Percentiles rank a stretch among this genome's conserved stretches.
These are phyloP conservation scores for Tenualosa thibaudeaui DNA, from an alignment of 2,797 vertebrate genomes.

Conservation along the genomic window DNA sequence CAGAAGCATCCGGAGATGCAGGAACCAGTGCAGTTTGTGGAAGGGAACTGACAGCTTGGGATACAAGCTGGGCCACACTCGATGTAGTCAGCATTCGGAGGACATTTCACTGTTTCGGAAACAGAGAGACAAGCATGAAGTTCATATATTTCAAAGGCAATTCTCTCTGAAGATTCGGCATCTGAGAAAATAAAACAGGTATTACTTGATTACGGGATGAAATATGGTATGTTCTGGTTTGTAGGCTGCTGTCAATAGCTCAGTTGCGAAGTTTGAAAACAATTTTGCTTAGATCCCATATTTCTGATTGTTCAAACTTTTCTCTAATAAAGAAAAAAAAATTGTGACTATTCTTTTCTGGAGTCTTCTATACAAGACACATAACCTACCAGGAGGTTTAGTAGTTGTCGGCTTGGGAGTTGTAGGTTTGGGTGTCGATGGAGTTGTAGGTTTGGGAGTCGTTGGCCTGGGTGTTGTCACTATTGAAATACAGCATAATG, in stretches of 20 bases:
- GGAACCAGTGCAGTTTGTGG: slow-evolving; percentile 67
- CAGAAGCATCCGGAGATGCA: slow-evolving; percentile 78
- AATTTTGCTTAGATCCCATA: not conserved
- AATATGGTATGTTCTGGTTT: no score
- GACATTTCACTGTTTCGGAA: slow-evolving; percentile 62
- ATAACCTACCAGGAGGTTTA: slow-evolving; percentile 40
- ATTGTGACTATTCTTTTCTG: no score
- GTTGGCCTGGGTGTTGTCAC: slow-evolving; percentile 30
- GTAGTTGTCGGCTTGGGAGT: slow-evolving; percentile 31
- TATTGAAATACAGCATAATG: slow-evolving; percentile 15
- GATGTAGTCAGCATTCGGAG: slow-evolving; percentile 70
- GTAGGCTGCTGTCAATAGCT: no score
- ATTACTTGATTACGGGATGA: no score
- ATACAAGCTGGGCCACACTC: slow-evolving; percentile 75
- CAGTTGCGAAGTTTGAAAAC: not conserved
- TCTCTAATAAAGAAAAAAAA: no score
- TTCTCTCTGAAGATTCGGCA: no score
- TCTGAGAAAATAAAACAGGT: no score
- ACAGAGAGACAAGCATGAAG: not conserved
- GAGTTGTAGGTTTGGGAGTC: slow-evolving; percentile 38
- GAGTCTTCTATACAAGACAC: not conserved
- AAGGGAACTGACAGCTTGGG: slow-evolving; percentile 72
- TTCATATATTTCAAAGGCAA: no score
- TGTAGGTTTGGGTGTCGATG: slow-evolving; percentile 31
- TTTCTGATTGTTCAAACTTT: not conserved